A percentile compares a stretch with the other conserved stretches of the same genome.
These are phyloP conservation scores for Monopis laevigella DNA, from an alignment of 2,888 invertebrate genomes.

Conservation along the genomic window DNA sequence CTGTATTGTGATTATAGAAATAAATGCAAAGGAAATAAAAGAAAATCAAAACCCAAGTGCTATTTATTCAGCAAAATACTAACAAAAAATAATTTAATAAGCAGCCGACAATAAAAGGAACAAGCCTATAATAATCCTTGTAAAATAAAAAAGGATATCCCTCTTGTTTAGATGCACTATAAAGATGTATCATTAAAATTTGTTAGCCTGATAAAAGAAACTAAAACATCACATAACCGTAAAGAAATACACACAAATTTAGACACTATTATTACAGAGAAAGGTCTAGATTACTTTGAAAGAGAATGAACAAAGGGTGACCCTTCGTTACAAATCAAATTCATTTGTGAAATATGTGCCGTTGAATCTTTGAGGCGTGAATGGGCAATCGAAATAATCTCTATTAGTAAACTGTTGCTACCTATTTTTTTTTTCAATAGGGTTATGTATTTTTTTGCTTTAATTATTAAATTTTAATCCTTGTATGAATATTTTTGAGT, in stretches of 20 bases:
- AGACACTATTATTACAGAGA: not conserved
- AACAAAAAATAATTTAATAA: too few relatives aligned
- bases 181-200: not conserved
- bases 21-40: too few relatives aligned
- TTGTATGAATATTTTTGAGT: too few relatives aligned
- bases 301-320: too few relatives aligned
- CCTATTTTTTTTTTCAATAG: too few relatives aligned
- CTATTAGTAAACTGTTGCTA: too few relatives aligned
- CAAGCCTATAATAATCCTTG: not conserved
- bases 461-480: too few relatives aligned
- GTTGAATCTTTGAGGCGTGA: slow-evolving; percentile 3
- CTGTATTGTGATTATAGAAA: too few relatives aligned
- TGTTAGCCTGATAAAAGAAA: not conserved
- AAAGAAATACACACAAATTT: not conserved
- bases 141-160: slow-evolving; percentile 10
- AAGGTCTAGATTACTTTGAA: not conserved
- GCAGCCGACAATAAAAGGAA: slow-evolving; percentile 2
- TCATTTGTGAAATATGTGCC: not conserved
- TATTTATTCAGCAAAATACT: too few relatives aligned
- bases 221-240: not conserved
- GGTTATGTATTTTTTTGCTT: too few relatives aligned
- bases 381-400: slow-evolving; percentile 5
- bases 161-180: not conserved
- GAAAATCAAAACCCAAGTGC: too few relatives aligned
- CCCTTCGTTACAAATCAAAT: too few relatives aligned